Percentiles rank a stretch among this genome's conserved stretches.
phyloP scores from a whole-genome alignment of 2,113 vertebrate genomes.

The Micronycteris hirsuta region DNA sequence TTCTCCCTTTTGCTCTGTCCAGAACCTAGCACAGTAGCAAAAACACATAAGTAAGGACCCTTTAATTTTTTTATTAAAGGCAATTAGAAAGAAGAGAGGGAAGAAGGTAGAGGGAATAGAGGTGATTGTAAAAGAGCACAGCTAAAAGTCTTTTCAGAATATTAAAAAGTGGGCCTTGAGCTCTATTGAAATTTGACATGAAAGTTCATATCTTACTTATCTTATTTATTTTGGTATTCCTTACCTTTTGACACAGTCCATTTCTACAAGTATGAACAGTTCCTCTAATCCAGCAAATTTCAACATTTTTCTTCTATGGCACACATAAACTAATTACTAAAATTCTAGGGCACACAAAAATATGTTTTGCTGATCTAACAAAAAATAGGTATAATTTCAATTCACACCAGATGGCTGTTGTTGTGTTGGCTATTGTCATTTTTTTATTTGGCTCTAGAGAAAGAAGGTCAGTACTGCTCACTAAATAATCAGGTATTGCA shows the following conservation, averaged over 20 bases:
- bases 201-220: slow-evolving; percentile 33
- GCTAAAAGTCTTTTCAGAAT: not conserved
- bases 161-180: not conserved
- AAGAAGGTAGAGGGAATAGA: not conserved
- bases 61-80: not conserved
- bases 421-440: no score
- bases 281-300: not conserved
- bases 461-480: no score
- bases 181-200: not conserved
- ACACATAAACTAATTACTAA: no score
- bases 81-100: not conserved
- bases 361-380: no score
- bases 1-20: not conserved
- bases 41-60: not conserved
- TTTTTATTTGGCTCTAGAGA: no score
- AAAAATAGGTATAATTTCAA: no score
- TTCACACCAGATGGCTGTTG: no score
- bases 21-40: not conserved
- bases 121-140: not conserved
- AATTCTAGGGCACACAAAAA: no score
- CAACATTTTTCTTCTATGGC: no score
- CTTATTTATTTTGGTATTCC: not conserved
- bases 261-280: slow-evolving; percentile 22
- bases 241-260: slow-evolving; percentile 17
- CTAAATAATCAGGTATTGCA: no score